Evolutionary conservation across 2,113 vertebrate genomes (phyloP), one percentile per base, ranked within the genome.

Genomic region (Misgurnus mizolepis): DNA sequence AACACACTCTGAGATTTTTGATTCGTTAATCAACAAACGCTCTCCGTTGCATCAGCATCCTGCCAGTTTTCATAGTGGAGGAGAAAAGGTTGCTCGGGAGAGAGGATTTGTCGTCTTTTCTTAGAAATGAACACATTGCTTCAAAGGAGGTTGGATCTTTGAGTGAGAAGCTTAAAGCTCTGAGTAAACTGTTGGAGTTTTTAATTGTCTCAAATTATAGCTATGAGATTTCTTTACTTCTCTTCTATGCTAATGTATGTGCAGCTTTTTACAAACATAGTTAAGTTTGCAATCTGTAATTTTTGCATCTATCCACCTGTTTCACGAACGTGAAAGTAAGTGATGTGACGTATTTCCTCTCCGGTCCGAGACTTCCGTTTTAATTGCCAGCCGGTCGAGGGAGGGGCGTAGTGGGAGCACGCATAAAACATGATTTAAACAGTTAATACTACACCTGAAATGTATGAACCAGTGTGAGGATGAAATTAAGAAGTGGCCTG

Each of bases 21-120:
- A 78, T 71, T 70, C 72, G 45, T 76, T 78, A 67, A 79, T 85
- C 85, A 80, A 85, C 71, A 50, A 73, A 41, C 45, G n/a, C 62
- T 74, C 76, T 58, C 47, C 67, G 76, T 64, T 61, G 71, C 68
- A 78, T 73, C 53, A 81, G 70, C 82, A 76, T 74, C 67, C 58
- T 69, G 67, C 71, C 39, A 47, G 76, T 83, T 81, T 83, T 80
- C 71, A 47, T 61, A 69, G 18, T 41, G 4, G n/a, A 82, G 70
- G 7, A 47, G 53, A 70, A 80, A 80, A 79, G 47, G 64, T 73
- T 78, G 64, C 56, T 79, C 65, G 10, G 53, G 64, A 70, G 65
- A 58, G 70, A 66, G 76, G 76, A 79, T 78, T 84, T 71, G 55
- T 56, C 79, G 50, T 68, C 75, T 69, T 78, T 81, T 78, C 67